These are phyloP conservation scores for Drosophila ustulata DNA, from an alignment of 2,888 invertebrate genomes.

Conservation along the genomic window DNA sequence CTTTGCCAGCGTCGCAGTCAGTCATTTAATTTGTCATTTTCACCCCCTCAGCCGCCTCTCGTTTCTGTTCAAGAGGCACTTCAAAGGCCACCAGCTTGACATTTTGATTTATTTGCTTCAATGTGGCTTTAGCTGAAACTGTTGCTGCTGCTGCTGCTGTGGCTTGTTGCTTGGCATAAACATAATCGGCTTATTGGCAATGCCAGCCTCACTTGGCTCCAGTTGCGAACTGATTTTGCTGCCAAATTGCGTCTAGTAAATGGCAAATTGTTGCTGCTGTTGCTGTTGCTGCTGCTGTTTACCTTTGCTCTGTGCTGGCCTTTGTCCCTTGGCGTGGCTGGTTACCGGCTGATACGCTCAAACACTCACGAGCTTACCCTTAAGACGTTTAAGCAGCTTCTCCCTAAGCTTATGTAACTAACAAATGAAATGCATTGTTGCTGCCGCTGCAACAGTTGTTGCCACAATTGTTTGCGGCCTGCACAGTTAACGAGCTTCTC, in stretches of 20 bases:
- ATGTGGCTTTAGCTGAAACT: constrained; percentile 37
- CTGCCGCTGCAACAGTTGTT: constrained; percentile 6
- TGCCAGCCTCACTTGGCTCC: constrained; percentile 31
- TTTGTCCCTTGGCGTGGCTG: constrained; percentile 39
- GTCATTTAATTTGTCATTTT: constrained; percentile 57
- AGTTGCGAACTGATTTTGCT: constrained; percentile 38
- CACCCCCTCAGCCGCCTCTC: not conserved
- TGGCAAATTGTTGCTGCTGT: constrained; percentile 30
- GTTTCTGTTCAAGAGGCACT: constrained; percentile 38
- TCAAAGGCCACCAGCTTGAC: constrained; percentile 67
- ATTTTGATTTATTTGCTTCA: constrained; percentile 68
- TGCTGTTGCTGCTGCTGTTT: constrained; percentile 22
- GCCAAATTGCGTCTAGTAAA: constrained; percentile 55
- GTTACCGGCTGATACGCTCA: constrained; percentile 18
- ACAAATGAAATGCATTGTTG: constrained; percentile 23
- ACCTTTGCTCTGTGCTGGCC: constrained; percentile 32
- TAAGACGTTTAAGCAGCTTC: constrained; percentile 7
- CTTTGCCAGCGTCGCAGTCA: constrained; percentile 2
- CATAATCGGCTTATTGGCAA: constrained; percentile 65
- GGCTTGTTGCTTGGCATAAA: constrained; percentile 54
- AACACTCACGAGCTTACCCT: constrained; percentile 15
- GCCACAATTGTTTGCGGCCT: constrained; percentile 7
- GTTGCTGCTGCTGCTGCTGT: constrained; percentile 33
- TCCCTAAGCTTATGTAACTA: constrained; percentile 28
- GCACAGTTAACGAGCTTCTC: constrained; percentile 65